Conservation (phyloP, 2,888 invertebrate genomes). For the Leucophenga maculata region DNA sequence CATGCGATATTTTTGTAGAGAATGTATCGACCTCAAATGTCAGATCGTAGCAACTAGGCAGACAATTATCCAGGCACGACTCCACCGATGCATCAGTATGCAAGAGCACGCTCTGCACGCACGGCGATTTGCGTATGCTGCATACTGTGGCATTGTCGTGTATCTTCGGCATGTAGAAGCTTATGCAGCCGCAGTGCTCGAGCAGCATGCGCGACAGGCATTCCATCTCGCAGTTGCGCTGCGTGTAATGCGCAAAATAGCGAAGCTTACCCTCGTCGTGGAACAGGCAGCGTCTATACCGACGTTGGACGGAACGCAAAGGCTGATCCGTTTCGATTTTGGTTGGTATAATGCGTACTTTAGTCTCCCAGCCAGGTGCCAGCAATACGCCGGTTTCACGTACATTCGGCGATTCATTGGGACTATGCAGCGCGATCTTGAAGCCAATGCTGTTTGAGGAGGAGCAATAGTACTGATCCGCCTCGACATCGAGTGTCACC, state of each 20-base stretch:
- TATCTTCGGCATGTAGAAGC: constrained; percentile 74
- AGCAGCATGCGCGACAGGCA: constrained; percentile 82
- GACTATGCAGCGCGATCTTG: constrained; percentile 66
- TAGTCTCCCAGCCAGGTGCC: constrained; percentile 62
- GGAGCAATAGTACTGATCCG: constrained; percentile 84
- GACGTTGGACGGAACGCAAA: constrained; percentile 51
- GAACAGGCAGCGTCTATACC: constrained; percentile 79
- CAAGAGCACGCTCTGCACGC: constrained; percentile 67
- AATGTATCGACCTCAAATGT: constrained; percentile 77
- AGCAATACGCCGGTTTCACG: constrained; percentile 63
- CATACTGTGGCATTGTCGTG: constrained; percentile 79
- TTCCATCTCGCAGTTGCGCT: constrained; percentile 84
- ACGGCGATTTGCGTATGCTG: constrained; percentile 78
- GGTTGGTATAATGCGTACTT: constrained; percentile 61
- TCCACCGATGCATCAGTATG: constrained; percentile 46
- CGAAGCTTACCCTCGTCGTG: constrained; percentile 79
- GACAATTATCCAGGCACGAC: constrained; percentile 74
- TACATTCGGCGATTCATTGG: constrained; percentile 66
- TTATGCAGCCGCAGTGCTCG: constrained; percentile 63
- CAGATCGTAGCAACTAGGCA: constrained; percentile 82
- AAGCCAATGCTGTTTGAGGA: constrained; percentile 77
- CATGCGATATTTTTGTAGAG: constrained; percentile 73
- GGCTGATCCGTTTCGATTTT: constrained; percentile 57
- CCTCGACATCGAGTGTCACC: constrained; percentile 79
- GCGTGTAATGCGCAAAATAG: constrained; percentile 81